Percentiles rank a stretch among this genome's conserved stretches.
Conservation (phyloP, 2,888 invertebrate genomes). For the Platerodrilus igneus region DNA sequence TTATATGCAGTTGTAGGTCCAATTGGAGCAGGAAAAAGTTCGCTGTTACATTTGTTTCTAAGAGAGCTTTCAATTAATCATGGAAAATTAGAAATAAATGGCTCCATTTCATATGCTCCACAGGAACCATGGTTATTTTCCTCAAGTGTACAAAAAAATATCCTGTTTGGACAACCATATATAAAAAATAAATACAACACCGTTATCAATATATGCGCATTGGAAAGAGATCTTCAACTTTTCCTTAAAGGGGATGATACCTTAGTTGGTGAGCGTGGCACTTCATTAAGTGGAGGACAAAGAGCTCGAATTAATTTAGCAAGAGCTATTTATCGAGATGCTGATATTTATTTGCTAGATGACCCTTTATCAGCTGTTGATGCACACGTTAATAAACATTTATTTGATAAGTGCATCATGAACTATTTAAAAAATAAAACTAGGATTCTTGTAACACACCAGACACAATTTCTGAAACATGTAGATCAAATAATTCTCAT, state of each 20-base stretch:
- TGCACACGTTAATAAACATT: constrained; percentile 67
- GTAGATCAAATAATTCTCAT: constrained; percentile 62
- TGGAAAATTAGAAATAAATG: constrained; percentile 60
- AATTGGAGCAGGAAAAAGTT: constrained; percentile 67
- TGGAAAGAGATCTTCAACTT: constrained; percentile 63
- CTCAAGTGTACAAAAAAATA: constrained; percentile 70
- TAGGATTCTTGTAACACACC: constrained; percentile 77
- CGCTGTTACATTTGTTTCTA: constrained; percentile 63
- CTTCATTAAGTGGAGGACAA: constrained; percentile 75
- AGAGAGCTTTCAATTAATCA: constrained; percentile 62
- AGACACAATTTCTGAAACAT: constrained; percentile 69
- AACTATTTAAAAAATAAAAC: constrained; percentile 57
- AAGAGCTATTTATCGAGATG: constrained; percentile 71
- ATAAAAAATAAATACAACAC: constrained; percentile 50
- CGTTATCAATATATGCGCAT: constrained; percentile 59
- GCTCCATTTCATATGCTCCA: constrained; percentile 65
- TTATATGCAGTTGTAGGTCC: constrained; percentile 58
- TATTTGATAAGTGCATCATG: constrained; percentile 69
- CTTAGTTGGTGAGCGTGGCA: constrained; percentile 72
- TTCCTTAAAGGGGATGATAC: constrained; percentile 69
- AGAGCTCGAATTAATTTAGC: constrained; percentile 74
- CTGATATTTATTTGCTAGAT: constrained; percentile 72
- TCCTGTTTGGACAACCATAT: constrained; percentile 67
- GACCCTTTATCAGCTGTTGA: constrained; percentile 80
- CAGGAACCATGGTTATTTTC: constrained; percentile 79